These are phyloP conservation scores for Clarias fuscus DNA, from an alignment of 2,797 vertebrate species.

Conservation along the genomic window DNA sequence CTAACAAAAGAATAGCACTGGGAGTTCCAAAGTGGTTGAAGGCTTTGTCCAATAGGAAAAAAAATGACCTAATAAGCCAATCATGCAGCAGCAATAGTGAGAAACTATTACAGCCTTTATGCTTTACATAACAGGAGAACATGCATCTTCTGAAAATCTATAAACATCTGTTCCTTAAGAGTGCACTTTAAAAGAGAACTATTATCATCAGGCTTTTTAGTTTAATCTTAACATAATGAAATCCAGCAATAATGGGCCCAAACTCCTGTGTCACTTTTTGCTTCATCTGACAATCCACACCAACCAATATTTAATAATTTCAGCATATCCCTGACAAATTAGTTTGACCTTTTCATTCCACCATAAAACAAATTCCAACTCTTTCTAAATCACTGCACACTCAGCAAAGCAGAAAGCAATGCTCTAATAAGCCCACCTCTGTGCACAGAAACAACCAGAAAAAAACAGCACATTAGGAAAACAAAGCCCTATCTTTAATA, in stretches of 20 bases:
- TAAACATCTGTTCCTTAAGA: constrained; percentile 37
- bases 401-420: constrained; percentile 23
- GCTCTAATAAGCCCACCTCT: constrained; percentile 9
- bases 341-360: constrained; percentile 17
- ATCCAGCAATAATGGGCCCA: background rate
- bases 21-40: background rate
- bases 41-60: constrained; percentile 1
- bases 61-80: constrained; percentile 19
- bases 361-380: constrained; percentile 2
- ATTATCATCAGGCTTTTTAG: constrained; percentile 2
- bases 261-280: background rate
- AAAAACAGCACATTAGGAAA: constrained; percentile 1
- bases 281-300: background rate
- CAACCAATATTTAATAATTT: constrained; percentile 17
- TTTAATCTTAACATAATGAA: constrained; percentile 17
- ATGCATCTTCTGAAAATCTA: constrained; percentile 23
- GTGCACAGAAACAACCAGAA: background rate
- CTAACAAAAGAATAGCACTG: background rate
- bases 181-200: constrained; percentile 13
- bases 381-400: constrained; percentile 14
- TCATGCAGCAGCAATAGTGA: background rate
- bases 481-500: constrained; percentile 13
- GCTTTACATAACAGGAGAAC: constrained; percentile 38
- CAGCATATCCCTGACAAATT: background rate
- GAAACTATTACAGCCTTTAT: constrained; percentile 10